Evolutionary conservation across 2,888 invertebrate species (phyloP), one percentile per base, ranked within the genome.

Genomic region (Rugalucina vietnamica): DNA sequence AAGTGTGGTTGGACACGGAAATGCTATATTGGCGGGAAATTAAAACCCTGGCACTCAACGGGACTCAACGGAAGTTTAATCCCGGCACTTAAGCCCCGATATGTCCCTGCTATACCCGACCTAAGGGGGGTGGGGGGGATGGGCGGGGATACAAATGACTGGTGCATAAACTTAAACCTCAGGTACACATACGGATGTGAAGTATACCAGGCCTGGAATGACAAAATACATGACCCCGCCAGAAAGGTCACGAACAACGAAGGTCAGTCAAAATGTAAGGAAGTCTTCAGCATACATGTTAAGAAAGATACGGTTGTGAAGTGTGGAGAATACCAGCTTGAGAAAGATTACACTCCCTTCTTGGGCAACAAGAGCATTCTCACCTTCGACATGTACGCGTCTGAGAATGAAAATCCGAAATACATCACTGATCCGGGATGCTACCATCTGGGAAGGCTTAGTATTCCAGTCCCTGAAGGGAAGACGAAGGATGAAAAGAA

Each of bases 301-400:
- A 72, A 72, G 49, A 43, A 39, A 34, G 65, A 65, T 65, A 65
- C 65, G 34, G 65, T 65, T 65, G 72, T 72, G 72, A 72, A 43
- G 34, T 72, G 24, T 49, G 72, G 72, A 29, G 72, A 72, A 27
- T 39, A 39, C 43, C 72, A 72, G 24, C 3, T 37, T 14, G 29
- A 72, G 43, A 72, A 72, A 43, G 72, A 72, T 8, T 72, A 72
- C 72, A 72, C 72, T 8, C 72, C 72, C 27, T 72, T 72, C n/a
- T 27, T 43, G 72, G 72, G 72, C 4, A 43, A 72, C 24, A 72
- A 49, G 32, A 37, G 24, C 21, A n/a, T 72, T 39, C 72, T 72
- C 34, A 72, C 72, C 24, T 72, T 72, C 21, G 72, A 72, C 39
- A 72, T 72, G 72, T 72, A 72, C 34, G 39, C 72, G 14, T 43